Percentiles rank a stretch among this genome's conserved stretches.
These are phyloP conservation scores for Crypturellus undulatus DNA, from an alignment of 2,113 vertebrate genomes.

Conservation along the genomic window DNA sequence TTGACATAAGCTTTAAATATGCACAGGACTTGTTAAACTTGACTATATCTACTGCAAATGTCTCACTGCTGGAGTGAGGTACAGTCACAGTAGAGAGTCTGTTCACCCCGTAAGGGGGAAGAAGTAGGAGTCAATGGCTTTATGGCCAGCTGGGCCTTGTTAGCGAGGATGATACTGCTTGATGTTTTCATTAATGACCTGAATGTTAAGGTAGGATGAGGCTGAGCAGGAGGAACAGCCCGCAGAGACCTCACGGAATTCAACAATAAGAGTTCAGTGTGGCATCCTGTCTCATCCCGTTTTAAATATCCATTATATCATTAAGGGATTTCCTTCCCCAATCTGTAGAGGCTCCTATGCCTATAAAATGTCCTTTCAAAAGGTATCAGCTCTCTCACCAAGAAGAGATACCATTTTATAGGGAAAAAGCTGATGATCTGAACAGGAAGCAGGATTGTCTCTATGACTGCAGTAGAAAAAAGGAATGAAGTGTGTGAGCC, in stretches of 20 bases:
- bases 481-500: no score
- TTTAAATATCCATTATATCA: no score
- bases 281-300: no score
- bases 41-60: not conserved
- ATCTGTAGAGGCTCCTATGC: no score
- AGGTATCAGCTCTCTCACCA: no score
- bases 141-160: not conserved
- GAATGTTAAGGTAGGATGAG: not conserved
- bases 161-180: not conserved
- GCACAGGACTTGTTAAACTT: not conserved
- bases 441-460: no score
- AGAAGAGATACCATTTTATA: no score
- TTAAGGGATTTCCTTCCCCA: no score
- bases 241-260: not conserved
- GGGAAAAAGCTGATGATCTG: no score
- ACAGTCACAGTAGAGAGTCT: not conserved
- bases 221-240: not conserved
- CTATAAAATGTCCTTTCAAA: no score
- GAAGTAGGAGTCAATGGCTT: not conserved
- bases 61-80: not conserved
- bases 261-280: not conserved
- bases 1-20: not conserved
- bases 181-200: not conserved
- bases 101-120: not conserved
- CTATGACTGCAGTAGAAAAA: no score